phyloP scores from a whole-genome alignment of 2,888 invertebrate genomes.

The Aphodius sticticus region DNA sequence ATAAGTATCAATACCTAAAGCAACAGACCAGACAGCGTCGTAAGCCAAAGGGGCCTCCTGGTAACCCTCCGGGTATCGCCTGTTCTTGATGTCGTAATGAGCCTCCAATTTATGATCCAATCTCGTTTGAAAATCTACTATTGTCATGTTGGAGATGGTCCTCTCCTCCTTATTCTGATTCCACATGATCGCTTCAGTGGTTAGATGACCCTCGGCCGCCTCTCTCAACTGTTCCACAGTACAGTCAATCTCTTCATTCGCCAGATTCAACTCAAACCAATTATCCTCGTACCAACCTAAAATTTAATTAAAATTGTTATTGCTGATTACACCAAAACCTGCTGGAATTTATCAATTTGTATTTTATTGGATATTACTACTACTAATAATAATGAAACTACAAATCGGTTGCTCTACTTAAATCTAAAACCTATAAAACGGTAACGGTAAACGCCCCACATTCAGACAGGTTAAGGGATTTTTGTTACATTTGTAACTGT shows the following conservation, averaged over 20 bases:
- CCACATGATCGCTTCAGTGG: slow-evolving; percentile 99
- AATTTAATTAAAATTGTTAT: slow-evolving; percentile 34
- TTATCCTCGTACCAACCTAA: slow-evolving; percentile 98
- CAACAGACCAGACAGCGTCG: slow-evolving; percentile 99
- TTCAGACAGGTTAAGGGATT: no score
- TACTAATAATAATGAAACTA: no score
- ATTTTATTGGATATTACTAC: no score
- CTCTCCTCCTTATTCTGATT: slow-evolving; percentile 91
- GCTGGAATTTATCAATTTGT: neutral
- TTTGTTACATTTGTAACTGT: no score
- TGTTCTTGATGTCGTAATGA: slow-evolving; percentile 85
- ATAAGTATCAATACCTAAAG: slow-evolving; percentile 71
- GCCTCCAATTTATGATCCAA: slow-evolving; percentile 83
- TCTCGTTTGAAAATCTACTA: slow-evolving; percentile 86
- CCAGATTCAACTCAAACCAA: slow-evolving; percentile 93
- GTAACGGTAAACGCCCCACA: no score
- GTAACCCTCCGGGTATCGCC: slow-evolving; percentile 91
- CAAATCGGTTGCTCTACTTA: no score
- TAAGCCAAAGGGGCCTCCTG: slow-evolving; percentile 98
- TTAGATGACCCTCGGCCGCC: slow-evolving; percentile 97
- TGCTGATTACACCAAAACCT: neutral
- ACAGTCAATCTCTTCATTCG: slow-evolving; percentile 89
- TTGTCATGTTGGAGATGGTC: slow-evolving; percentile 96
- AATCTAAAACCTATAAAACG: no score
- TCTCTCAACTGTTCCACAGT: slow-evolving; percentile 91